phyloP scores from a whole-genome alignment of 2,888 invertebrate species.

The Meandrusa payeni region DNA sequence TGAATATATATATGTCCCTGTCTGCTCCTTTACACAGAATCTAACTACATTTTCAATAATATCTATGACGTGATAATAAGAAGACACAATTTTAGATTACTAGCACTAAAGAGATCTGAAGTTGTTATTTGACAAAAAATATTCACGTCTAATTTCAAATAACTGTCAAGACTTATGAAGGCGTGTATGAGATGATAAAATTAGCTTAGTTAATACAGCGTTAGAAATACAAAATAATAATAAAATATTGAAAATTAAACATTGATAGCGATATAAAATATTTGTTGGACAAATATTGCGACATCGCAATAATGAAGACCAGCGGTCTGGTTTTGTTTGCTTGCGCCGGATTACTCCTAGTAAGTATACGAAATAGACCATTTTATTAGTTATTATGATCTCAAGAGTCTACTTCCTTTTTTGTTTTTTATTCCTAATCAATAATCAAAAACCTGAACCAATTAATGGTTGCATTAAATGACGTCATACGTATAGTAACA shows the following conservation, averaged over 20 bases:
- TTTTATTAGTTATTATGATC: too few species aligned
- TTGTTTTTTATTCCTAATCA: too few species aligned
- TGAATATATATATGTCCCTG: too few species aligned
- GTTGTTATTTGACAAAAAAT: neutral
- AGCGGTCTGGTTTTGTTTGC: slow-evolving; percentile 60
- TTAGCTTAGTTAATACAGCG: slow-evolving; percentile 18
- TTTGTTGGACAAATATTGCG: slow-evolving; percentile 18
- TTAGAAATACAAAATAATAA: slow-evolving; percentile 18
- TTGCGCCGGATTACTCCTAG: slow-evolving; percentile 64
- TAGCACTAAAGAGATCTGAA: neutral
- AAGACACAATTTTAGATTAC: too few species aligned
- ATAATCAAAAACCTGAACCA: too few species aligned
- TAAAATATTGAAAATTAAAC: slow-evolving; percentile 22
- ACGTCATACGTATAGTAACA: too few species aligned
- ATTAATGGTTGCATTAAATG: too few species aligned
- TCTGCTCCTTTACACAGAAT: too few species aligned
- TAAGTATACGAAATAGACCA: slow-evolving; percentile 40
- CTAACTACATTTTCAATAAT: too few species aligned
- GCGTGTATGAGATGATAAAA: slow-evolving; percentile 18
- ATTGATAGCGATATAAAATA: slow-evolving; percentile 12
- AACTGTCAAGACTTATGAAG: slow-evolving; percentile 13
- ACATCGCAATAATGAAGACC: slow-evolving; percentile 47
- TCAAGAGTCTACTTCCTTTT: too few species aligned
- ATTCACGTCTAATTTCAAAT: slow-evolving; percentile 20
- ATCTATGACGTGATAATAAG: too few species aligned